Evolutionary conservation across 2,113 vertebrate genomes (phyloP).

Genomic region (Labeo catla): DNA sequence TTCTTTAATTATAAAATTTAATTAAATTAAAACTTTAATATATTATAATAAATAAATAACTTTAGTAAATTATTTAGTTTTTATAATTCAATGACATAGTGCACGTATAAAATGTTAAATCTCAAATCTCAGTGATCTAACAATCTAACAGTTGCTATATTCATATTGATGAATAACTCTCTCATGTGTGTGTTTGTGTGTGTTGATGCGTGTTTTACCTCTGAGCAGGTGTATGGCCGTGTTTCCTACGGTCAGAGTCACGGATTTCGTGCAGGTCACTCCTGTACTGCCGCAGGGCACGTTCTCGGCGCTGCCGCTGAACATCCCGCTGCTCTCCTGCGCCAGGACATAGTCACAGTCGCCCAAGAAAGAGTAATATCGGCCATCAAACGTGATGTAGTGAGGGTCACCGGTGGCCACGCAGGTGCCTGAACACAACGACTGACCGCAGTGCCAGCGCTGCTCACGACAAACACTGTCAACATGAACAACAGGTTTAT

Average conservation of each 20-base stretch:
- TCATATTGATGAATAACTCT: neutral
- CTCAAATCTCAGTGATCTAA: no score
- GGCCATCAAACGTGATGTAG: constrained; percentile 89
- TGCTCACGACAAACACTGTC: constrained; percentile 79
- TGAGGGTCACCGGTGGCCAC: constrained; percentile 89
- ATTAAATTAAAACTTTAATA: neutral
- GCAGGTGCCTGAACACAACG: constrained; percentile 80
- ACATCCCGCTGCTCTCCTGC: constrained; percentile 76
- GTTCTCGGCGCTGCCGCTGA: constrained; percentile 83
- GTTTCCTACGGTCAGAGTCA: constrained; percentile 81
- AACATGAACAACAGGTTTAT: neutral
- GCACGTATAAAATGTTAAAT: no score
- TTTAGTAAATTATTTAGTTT: no score
- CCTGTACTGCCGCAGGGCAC: constrained; percentile 86
- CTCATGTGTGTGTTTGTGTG: neutral
- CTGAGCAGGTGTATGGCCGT: constrained; percentile 85
- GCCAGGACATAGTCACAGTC: constrained; percentile 90
- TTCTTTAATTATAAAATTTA: neutral
- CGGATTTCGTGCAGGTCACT: constrained; percentile 89
- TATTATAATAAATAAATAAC: no score
- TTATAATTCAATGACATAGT: no score
- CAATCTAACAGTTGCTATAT: neutral
- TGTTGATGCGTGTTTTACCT: constrained; percentile 70
- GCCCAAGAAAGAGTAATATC: constrained; percentile 84
- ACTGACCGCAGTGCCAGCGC: constrained; percentile 82